Evolutionary conservation across 2,797 vertebrate genomes (phyloP).

Genomic region (Sebastolobus alascanus): DNA sequence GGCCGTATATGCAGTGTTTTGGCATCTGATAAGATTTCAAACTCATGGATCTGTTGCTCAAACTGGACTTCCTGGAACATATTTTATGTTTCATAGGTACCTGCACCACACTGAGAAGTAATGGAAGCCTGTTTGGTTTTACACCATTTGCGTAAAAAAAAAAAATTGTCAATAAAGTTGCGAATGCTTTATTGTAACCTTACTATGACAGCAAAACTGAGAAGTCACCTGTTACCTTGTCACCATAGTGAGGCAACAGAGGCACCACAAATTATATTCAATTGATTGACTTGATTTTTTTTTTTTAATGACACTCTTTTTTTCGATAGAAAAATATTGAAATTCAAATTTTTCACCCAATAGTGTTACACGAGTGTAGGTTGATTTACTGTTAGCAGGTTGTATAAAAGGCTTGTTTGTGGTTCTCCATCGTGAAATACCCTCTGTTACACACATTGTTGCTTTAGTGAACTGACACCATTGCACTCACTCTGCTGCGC

Average conservation of each 20-base stretch:
- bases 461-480: constrained; percentile 59
- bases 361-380: not conserved
- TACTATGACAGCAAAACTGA: not conserved
- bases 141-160: not conserved
- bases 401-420: constrained; percentile 21
- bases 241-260: not conserved
- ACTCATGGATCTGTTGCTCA: not conserved
- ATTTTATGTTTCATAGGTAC: not conserved
- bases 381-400: not conserved
- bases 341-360: not conserved
- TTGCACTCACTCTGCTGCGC: constrained; percentile 53
- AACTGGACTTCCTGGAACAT: not conserved
- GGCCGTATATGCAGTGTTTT: not conserved
- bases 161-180: not conserved
- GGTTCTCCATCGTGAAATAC: constrained; percentile 23
- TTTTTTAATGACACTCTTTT: not conserved
- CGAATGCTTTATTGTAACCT: not conserved
- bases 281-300: not conserved
- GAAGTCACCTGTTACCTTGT: not conserved
- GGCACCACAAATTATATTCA: not conserved
- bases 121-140: not conserved
- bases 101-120: not conserved
- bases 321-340: too few species aligned
- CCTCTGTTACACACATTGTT: constrained; percentile 40
- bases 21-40: not conserved